Conservation (phyloP, 2,113 vertebrate genomes). For the Aphelocoma coerulescens region DNA sequence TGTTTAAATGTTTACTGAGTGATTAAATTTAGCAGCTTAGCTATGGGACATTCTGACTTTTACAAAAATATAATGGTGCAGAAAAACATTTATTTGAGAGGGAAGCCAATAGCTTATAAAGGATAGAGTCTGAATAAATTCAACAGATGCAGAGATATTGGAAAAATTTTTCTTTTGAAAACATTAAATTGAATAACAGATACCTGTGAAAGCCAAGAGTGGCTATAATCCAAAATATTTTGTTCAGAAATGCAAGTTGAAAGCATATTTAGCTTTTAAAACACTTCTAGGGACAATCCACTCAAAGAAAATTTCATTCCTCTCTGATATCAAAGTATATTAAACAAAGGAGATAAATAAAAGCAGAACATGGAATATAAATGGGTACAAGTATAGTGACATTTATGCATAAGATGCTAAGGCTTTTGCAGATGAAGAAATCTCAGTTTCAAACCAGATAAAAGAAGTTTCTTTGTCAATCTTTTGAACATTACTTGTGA, state of each 20-base stretch:
- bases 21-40: not conserved
- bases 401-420: not conserved
- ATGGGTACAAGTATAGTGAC: not conserved
- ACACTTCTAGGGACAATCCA: not conserved
- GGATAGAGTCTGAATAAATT: not conserved
- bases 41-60: not conserved
- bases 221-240: not conserved
- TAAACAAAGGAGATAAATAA: not conserved
- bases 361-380: not conserved
- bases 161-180: not conserved
- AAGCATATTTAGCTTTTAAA: not conserved
- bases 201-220: not conserved
- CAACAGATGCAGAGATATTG: not conserved
- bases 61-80: not conserved
- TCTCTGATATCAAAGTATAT: not conserved
- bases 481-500: not conserved
- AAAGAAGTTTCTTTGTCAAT: not conserved
- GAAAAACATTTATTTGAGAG: not conserved
- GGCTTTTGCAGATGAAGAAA: not conserved
- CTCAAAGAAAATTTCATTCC: not conserved
- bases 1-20: not conserved
- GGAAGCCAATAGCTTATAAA: not conserved
- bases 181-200: not conserved
- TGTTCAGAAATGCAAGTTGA: not conserved
- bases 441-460: not conserved